Evolutionary conservation across 2,113 vertebrate genomes (phyloP).

Genomic region (Pituophis catenifer): DNA sequence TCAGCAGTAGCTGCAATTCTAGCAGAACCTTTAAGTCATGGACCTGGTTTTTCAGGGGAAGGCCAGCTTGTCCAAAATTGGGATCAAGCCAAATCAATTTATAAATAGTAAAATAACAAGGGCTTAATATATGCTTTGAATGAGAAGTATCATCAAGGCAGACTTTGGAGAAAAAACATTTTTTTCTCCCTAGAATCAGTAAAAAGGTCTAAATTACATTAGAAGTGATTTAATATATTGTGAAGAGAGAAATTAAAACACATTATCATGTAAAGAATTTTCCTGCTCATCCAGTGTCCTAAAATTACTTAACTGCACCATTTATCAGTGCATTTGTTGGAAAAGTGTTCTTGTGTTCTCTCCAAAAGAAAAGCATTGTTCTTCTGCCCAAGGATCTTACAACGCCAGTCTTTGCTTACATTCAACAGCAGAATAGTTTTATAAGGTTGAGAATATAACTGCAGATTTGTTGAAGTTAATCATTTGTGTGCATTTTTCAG

Average conservation of each 20-base stretch:
- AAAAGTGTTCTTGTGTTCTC: neutral
- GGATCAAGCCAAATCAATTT: neutral
- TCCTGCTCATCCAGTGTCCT: neutral
- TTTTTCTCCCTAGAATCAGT: neutral
- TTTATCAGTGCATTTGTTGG: neutral
- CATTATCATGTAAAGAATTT: neutral
- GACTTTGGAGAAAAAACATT: neutral
- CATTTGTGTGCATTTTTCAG: slow-evolving; percentile 54
- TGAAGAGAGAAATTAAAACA: neutral
- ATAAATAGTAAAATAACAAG: neutral
- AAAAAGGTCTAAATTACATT: neutral
- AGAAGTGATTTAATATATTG: neutral
- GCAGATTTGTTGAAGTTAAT: neutral
- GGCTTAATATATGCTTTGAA: neutral
- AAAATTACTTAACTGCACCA: neutral
- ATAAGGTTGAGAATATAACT: neutral
- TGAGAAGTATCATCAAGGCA: neutral
- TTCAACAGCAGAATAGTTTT: neutral
- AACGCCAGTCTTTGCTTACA: neutral
- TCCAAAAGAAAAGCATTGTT: neutral
- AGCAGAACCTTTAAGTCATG: neutral
- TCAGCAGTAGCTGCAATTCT: neutral
- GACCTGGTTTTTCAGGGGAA: neutral
- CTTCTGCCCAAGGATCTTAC: neutral
- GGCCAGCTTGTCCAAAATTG: neutral